Percentiles rank a stretch among this genome's conserved stretches.
These are phyloP conservation scores for Pristionchus pacificus DNA, from an alignment of 1,140 invertebrate genomes.

Conservation along the genomic window DNA sequence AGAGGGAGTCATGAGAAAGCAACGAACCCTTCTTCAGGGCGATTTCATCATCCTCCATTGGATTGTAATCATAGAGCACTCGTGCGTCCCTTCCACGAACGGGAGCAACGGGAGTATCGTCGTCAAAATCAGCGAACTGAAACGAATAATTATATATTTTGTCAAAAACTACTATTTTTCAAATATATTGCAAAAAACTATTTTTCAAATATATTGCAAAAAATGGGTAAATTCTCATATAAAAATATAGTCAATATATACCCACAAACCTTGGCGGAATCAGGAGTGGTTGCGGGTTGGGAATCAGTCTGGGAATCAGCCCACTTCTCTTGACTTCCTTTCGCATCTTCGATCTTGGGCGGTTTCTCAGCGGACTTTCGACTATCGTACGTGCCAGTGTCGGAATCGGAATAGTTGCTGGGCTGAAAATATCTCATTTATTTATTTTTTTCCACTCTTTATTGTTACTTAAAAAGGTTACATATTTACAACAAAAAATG, in stretches of 20 bases:
- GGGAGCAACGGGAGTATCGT: slow-evolving; percentile 11
- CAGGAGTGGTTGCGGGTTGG: slow-evolving; percentile 24
- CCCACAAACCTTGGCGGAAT: slow-evolving; percentile 29
- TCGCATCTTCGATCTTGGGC: background rate
- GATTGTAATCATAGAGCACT: slow-evolving; percentile 52
- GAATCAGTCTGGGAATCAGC: slow-evolving; percentile 20
- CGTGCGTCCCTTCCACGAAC: slow-evolving; percentile 13
- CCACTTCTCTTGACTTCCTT: slow-evolving; percentile 3
- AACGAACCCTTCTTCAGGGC: slow-evolving; percentile 45
- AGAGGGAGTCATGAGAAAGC: too few relatives aligned
- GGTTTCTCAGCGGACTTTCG: slow-evolving; percentile 23
- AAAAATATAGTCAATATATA: too few relatives aligned
- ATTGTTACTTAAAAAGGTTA: background rate
- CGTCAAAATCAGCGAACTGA: slow-evolving; percentile 26
- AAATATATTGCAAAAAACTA: too few relatives aligned
- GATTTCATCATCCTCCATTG: slow-evolving; percentile 49
- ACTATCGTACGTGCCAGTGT: slow-evolving; percentile 31
- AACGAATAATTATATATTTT: too few relatives aligned
- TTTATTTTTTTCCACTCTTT: background rate
- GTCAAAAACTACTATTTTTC: too few relatives aligned
- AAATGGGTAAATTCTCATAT: too few relatives aligned
- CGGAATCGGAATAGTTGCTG: slow-evolving; percentile 31
- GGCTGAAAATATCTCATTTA: slow-evolving; percentile 12
- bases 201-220: too few relatives aligned
- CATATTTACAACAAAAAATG: too few relatives aligned